Evolutionary conservation across 2,113 vertebrate species (phyloP).

Genomic region (Ciconia maguari): DNA sequence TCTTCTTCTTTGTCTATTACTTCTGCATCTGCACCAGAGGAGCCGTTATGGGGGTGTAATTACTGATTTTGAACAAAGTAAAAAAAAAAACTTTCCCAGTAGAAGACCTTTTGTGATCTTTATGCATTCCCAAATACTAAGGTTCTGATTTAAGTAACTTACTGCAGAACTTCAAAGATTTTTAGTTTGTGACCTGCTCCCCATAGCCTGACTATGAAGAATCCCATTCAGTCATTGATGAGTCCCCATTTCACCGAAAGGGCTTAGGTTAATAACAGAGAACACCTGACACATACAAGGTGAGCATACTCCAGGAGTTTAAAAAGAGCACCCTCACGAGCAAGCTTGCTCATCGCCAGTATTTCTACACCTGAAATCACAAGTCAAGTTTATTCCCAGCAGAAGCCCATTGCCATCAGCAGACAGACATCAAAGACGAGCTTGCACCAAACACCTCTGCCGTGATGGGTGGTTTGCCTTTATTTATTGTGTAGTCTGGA

Average conservation of each 20-base stretch:
- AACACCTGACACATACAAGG: neutral
- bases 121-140: neutral
- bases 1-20: neutral
- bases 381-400: neutral
- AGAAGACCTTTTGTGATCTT: neutral
- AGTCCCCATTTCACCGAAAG: neutral
- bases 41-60: constrained; percentile 8
- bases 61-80: constrained; percentile 27
- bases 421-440: neutral
- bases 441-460: neutral
- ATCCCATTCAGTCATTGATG: neutral
- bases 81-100: neutral
- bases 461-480: fast-evolving
- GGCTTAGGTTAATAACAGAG: neutral
- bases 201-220: neutral
- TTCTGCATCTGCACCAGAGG: constrained; percentile 41
- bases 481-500: neutral
- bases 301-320: neutral
- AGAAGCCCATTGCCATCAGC: neutral
- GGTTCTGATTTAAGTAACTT: constrained; percentile 14
- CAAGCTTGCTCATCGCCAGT: neutral
- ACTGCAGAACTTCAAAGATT: neutral
- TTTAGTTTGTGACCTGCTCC: neutral
- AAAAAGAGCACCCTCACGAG: neutral
- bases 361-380: neutral